A percentile compares a stretch with the other conserved stretches of the same genome.
These are phyloP conservation scores for Allacma fusca DNA, from an alignment of 2,888 invertebrate species.

Conservation along the genomic window DNA sequence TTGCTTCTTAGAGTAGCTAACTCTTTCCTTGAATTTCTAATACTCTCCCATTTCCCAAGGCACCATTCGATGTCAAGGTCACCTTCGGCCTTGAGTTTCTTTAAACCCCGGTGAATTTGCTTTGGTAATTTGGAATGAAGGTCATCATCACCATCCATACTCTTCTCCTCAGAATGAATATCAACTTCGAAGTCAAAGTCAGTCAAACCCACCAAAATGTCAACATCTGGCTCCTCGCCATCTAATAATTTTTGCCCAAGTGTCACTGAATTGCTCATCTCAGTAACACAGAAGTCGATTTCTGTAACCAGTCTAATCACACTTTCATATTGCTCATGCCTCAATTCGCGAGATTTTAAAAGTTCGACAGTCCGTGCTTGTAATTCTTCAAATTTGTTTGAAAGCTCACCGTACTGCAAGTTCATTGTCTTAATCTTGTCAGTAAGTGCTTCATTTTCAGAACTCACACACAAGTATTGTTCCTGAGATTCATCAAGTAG, in stretches of 20 bases:
- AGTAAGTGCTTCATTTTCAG: constrained; percentile 46
- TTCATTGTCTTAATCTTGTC: constrained; percentile 47
- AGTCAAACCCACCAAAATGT: constrained; percentile 51
- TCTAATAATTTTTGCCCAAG: constrained; percentile 49
- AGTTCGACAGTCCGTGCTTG: constrained; percentile 41
- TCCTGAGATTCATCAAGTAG: constrained; percentile 48
- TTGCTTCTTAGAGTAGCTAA: constrained; percentile 49
- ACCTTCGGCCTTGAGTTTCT: constrained; percentile 32
- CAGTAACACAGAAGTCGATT: constrained; percentile 55
- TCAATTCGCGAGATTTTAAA: constrained; percentile 44
- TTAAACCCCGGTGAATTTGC: background rate
- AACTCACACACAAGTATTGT: constrained; percentile 42
- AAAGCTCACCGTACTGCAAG: constrained; percentile 42
- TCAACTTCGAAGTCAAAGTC: constrained; percentile 51
- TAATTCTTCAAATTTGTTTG: constrained; percentile 46
- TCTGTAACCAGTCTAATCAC: constrained; percentile 54
- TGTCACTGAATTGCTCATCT: constrained; percentile 51
- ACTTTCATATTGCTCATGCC: constrained; percentile 52
- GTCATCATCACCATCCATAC: background rate
- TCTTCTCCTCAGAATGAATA: background rate
- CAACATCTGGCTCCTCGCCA: constrained; percentile 57
- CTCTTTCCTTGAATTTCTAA: constrained; percentile 48
- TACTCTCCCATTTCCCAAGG: constrained; percentile 50
- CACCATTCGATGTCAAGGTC: constrained; percentile 52
- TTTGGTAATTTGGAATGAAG: background rate